A percentile compares a stretch with the other conserved stretches of the same genome.
These are phyloP conservation scores for Halcyon leucocephala DNA, from an alignment of 2,797 vertebrate genomes.

Conservation along the genomic window DNA sequence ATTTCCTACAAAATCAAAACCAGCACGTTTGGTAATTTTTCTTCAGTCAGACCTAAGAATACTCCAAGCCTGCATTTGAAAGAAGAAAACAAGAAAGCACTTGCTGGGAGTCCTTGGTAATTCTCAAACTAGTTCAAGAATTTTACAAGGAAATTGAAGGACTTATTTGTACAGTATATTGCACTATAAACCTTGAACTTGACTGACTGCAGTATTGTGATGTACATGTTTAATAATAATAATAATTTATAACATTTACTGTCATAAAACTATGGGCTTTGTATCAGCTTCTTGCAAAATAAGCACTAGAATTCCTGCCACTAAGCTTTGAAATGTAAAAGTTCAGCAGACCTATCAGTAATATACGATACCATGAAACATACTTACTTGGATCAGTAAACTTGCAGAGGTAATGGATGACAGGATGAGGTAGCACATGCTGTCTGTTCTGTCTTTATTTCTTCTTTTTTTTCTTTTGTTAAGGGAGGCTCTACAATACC, in stretches of 20 bases:
- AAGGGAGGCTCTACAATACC: not conserved
- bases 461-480: not conserved
- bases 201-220: not conserved
- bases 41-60: not conserved
- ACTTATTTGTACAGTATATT: not conserved
- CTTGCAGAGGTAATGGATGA: not conserved
- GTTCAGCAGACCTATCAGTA: not conserved
- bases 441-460: not conserved
- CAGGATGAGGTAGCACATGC: not conserved
- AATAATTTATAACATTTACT: not conserved
- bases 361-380: not conserved
- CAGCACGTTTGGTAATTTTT: not conserved
- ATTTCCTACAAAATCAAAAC: not conserved
- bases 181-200: not conserved
- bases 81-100: conserved; percentile 35
- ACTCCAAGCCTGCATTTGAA: not conserved
- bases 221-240: not conserved
- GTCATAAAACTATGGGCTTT: not conserved
- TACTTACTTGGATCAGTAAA: not conserved
- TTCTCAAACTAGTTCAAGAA: conserved; percentile 4
- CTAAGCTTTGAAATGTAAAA: not conserved
- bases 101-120: conserved; percentile 25
- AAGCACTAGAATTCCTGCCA: not conserved
- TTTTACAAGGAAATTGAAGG: not conserved
- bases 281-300: not conserved